These are phyloP conservation scores for Pituophis catenifer DNA, from an alignment of 2,113 vertebrate genomes.

Conservation along the genomic window DNA sequence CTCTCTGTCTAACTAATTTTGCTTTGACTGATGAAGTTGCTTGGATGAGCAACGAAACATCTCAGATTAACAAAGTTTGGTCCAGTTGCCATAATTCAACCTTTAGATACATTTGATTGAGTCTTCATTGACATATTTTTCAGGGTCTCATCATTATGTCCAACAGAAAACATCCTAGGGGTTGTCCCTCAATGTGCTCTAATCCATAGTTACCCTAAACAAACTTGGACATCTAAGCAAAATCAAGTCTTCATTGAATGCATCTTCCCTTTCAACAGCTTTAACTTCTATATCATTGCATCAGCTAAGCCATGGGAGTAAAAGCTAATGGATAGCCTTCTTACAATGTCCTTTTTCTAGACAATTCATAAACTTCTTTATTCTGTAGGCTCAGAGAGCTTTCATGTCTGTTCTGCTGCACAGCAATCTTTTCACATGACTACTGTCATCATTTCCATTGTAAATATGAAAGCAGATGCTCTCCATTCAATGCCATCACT, in stretches of 20 bases:
- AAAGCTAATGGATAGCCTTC: background rate
- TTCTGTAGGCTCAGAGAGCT: background rate
- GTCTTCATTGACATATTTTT: too few relatives aligned
- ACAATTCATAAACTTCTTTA: background rate
- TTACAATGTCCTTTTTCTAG: background rate
- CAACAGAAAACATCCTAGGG: background rate
- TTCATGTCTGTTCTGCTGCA: background rate
- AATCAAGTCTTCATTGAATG: background rate
- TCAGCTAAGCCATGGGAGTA: background rate
- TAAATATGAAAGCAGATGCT: background rate
- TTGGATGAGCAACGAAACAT: too few relatives aligned
- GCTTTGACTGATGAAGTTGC: too few relatives aligned
- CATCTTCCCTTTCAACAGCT: background rate
- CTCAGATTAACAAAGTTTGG: too few relatives aligned
- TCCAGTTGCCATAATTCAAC: too few relatives aligned
- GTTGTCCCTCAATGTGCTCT: background rate
- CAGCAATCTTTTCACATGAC: background rate
- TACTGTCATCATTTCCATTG: background rate
- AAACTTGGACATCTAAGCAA: background rate
- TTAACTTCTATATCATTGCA: background rate
- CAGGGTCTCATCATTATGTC: background rate
- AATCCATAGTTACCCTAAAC: too few relatives aligned
- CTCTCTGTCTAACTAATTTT: too few relatives aligned
- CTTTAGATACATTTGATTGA: too few relatives aligned
- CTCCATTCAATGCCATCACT: background rate